Evolutionary conservation across 2,113 vertebrate genomes (phyloP).

Genomic region (Ivindomyrus marchei): DNA sequence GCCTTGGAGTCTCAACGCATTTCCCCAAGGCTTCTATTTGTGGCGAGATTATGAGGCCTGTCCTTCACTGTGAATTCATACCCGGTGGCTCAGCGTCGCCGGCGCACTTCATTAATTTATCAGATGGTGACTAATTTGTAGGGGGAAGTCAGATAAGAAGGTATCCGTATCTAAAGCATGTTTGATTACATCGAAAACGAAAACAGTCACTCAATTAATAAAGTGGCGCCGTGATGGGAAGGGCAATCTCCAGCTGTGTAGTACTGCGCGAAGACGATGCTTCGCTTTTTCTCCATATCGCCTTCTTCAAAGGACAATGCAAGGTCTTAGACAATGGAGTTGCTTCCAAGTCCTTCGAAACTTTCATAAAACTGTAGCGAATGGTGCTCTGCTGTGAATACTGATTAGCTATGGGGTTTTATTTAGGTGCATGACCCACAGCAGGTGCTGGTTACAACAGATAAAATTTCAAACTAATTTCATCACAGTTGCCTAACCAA

Average conservation of each 20-base stretch:
- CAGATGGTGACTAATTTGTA: constrained; percentile 26
- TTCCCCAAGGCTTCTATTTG: background rate
- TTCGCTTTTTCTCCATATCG: background rate
- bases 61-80: background rate
- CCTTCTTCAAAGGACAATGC: constrained; percentile 22
- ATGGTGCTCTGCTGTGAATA: background rate
- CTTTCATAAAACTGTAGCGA: constrained; percentile 9
- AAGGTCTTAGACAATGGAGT: constrained; percentile 17
- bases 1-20: background rate
- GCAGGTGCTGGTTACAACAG: background rate
- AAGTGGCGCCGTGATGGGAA: background rate
- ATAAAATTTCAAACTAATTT: background rate
- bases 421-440: background rate
- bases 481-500: background rate
- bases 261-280: constrained; percentile 8
- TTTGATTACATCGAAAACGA: constrained; percentile 13
- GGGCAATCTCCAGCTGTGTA: background rate
- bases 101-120: constrained; percentile 30
- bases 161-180: constrained; percentile 2
- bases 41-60: constrained; percentile 5
- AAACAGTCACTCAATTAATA: constrained; percentile 20
- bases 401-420: background rate
- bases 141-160: constrained; percentile 12
- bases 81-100: background rate
- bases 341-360: constrained; percentile 15